Evolutionary conservation across 2,888 invertebrate species (phyloP).

Genomic region (Pachydiplax longipennis): DNA sequence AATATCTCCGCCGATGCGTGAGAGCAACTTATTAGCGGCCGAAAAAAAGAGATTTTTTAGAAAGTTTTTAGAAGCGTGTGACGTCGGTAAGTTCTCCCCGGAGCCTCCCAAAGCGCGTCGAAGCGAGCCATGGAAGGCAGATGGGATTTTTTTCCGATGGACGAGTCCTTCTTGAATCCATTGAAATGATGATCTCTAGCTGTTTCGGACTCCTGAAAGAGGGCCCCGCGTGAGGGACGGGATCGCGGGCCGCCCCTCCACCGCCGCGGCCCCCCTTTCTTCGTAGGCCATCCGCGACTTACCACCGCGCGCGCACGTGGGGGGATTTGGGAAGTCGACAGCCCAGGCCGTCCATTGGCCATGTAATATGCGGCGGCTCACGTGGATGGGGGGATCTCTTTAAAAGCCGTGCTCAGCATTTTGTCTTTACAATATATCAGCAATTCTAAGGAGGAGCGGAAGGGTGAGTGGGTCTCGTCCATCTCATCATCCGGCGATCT

Average conservation of each 20-base stretch:
- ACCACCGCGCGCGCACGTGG: not conserved
- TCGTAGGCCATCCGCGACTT: not conserved
- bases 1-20: no score
- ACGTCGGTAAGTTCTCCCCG: not conserved
- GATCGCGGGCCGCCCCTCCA: no score
- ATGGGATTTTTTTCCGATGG: not conserved
- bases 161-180: not conserved
- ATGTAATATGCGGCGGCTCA: not conserved
- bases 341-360: not conserved
- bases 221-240: not conserved
- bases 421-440: conserved; percentile 1
- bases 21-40: no score
- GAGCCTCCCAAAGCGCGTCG: not conserved
- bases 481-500: not conserved
- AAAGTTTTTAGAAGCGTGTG: no score
- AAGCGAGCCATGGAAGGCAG: not conserved
- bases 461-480: not conserved
- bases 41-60: no score
- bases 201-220: not conserved
- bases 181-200: not conserved
- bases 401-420: not conserved
- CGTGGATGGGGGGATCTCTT: not conserved
- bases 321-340: not conserved
- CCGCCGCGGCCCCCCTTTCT: not conserved
- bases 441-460: not conserved